These are phyloP conservation scores for Nemotelus nigrinus DNA, from an alignment of 2,888 invertebrate species.

Conservation along the genomic window DNA sequence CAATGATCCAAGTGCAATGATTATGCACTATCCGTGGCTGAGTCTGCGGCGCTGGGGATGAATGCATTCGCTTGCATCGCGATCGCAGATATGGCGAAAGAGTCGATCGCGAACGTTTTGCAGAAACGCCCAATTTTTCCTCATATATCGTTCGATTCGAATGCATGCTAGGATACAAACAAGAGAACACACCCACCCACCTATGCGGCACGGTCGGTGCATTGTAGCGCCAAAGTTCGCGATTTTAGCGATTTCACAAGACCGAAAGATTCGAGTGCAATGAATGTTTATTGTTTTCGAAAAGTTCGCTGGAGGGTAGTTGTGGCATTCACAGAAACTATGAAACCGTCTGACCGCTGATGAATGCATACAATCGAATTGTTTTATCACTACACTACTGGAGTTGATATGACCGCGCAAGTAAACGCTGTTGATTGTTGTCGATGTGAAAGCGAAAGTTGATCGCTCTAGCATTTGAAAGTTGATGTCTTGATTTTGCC, in stretches of 20 bases:
- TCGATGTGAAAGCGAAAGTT: slow-evolving; percentile 24
- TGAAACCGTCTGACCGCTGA: slow-evolving; percentile 1
- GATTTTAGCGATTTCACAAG: slow-evolving; percentile 31
- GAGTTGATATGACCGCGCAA: slow-evolving; percentile 32
- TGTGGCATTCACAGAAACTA: slow-evolving; percentile 29
- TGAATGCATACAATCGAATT: slow-evolving; percentile 26
- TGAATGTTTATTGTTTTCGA: slow-evolving; percentile 37
- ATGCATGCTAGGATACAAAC: slow-evolving; percentile 7
- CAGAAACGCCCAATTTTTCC: slow-evolving; percentile 42
- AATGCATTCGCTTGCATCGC: slow-evolving; percentile 27
- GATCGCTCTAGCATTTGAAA: too few relatives aligned
- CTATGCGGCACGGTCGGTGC: slow-evolving; percentile 7
- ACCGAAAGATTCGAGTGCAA: slow-evolving; percentile 24
- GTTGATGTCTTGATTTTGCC: too few relatives aligned
- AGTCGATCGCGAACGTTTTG: slow-evolving; percentile 29
- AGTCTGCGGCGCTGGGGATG: background rate
- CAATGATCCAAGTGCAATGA: slow-evolving; percentile 29
- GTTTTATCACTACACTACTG: slow-evolving; percentile 25
- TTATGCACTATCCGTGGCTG: background rate
- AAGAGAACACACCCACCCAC: slow-evolving; percentile 38
- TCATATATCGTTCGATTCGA: slow-evolving; percentile 6
- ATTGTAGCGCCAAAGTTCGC: slow-evolving; percentile 18
- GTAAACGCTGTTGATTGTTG: background rate
- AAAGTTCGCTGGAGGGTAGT: slow-evolving; percentile 28
- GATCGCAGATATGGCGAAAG: slow-evolving; percentile 29